phyloP scores from a whole-genome alignment of 1,140 invertebrate genomes.

The Eupristina koningsbergeri region DNA sequence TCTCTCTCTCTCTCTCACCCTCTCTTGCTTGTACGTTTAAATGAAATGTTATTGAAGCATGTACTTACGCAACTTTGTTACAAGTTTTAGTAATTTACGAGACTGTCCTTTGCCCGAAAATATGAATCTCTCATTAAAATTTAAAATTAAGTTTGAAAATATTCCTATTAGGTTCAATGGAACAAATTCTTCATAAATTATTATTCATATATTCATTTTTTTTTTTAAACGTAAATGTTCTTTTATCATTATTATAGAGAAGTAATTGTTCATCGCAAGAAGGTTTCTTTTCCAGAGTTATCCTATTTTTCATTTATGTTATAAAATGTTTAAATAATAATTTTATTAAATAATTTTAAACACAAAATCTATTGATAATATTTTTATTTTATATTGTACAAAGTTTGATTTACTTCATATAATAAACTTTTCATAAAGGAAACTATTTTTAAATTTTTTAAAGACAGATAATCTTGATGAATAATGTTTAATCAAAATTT shows the following conservation, averaged over 20 bases:
- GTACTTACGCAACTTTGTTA: neutral
- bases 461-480: conserved; percentile 28
- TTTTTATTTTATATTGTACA: neutral
- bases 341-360: neutral
- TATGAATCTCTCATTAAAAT: conserved; percentile 48
- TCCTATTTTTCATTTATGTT: too few species aligned
- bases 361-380: too few species aligned
- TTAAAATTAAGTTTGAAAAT: conserved; percentile 37
- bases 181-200: neutral
- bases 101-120: conserved; percentile 22
- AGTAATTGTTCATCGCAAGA: too few species aligned
- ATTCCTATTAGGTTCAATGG: neutral
- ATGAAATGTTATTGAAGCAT: neutral
- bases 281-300: too few species aligned
- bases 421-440: neutral
- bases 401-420: neutral
- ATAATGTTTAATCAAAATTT: conserved; percentile 30
- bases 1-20: too few species aligned
- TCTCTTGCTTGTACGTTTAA: neutral
- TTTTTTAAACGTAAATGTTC: too few species aligned
- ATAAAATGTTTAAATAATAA: too few species aligned
- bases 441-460: neutral
- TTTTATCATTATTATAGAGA: too few species aligned
- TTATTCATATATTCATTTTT: neutral
- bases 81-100: conserved; percentile 47